phyloP scores from a whole-genome alignment of 2,888 invertebrate species.

The Aphidius colemani region DNA sequence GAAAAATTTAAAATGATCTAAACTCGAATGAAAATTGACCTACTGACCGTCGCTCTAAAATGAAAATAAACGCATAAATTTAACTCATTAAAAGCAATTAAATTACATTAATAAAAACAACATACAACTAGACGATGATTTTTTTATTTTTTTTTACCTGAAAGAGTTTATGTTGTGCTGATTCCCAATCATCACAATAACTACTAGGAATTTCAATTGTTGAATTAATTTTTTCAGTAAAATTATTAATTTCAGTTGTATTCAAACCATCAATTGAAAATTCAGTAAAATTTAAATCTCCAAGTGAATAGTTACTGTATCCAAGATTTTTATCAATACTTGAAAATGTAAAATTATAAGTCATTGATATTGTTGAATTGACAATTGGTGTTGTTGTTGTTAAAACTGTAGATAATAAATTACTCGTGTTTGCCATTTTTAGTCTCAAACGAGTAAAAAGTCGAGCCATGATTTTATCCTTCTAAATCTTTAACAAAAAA shows the following conservation, averaged over 20 bases:
- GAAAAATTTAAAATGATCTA: too few species aligned
- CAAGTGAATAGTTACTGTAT: slow-evolving; percentile 47
- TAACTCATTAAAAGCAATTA: too few species aligned
- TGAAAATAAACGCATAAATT: too few species aligned
- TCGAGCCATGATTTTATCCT: slow-evolving; percentile 68
- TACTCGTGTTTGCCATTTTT: slow-evolving; percentile 64
- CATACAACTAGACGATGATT: too few species aligned
- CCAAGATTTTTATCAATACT: slow-evolving; percentile 47
- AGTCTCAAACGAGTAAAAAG: slow-evolving; percentile 65
- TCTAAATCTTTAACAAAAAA: slow-evolving; percentile 45
- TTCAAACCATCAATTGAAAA: slow-evolving; percentile 64
- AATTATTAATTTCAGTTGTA: slow-evolving; percentile 63
- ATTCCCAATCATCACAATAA: slow-evolving; percentile 77
- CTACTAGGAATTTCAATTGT: slow-evolving; percentile 49
- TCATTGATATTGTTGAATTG: slow-evolving; percentile 47
- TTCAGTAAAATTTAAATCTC: slow-evolving; percentile 63
- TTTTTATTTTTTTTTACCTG: slow-evolving; percentile 59
- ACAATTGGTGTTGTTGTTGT: slow-evolving; percentile 60
- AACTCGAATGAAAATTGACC: too few species aligned
- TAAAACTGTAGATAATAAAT: slow-evolving; percentile 59
- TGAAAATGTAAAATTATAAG: slow-evolving; percentile 53
- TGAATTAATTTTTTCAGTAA: slow-evolving; percentile 60
- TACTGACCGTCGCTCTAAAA: too few species aligned
- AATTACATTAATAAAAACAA: too few species aligned
- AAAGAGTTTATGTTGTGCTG: slow-evolving; percentile 80